A percentile compares a stretch with the other conserved stretches of the same genome.
phyloP scores from a whole-genome alignment of 2,888 invertebrate species.

The Norana najaformis region DNA sequence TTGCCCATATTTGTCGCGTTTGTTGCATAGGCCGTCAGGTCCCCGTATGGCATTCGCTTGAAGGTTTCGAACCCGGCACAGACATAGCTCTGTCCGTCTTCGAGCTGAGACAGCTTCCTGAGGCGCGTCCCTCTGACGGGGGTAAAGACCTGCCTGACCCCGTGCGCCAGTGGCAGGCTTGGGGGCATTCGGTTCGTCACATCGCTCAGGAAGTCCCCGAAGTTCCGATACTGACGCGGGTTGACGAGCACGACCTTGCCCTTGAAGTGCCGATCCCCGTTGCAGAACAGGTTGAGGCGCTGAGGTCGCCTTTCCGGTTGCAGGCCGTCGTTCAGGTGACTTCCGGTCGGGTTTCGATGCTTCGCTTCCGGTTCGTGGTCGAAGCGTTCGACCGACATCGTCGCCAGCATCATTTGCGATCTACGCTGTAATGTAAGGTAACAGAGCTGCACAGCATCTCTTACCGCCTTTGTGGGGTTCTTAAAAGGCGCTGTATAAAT shows the following conservation, averaged over 20 bases:
- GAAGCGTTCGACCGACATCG: not conserved
- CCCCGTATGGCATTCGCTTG: slow-evolving; percentile 59
- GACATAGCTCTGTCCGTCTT: slow-evolving; percentile 59
- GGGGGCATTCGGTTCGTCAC: slow-evolving; percentile 59
- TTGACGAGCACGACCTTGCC: slow-evolving; percentile 60
- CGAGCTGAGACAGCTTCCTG: slow-evolving; percentile 56
- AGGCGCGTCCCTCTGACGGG: slow-evolving; percentile 54
- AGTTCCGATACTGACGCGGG: slow-evolving; percentile 58
- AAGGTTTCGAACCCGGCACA: slow-evolving; percentile 62
- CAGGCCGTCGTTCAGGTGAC: not conserved
- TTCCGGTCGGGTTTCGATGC: not conserved
- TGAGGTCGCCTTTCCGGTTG: slow-evolving; percentile 49
- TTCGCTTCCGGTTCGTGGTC: slow-evolving; percentile 13
- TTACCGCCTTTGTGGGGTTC: not conserved
- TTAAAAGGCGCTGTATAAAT: too few relatives aligned
- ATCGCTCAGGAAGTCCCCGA: slow-evolving; percentile 60
- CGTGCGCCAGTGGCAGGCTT: slow-evolving; percentile 58
- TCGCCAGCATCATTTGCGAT: not conserved
- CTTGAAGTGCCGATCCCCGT: slow-evolving; percentile 61
- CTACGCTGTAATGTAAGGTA: not conserved
- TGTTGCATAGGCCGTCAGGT: slow-evolving; percentile 42
- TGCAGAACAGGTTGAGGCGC: slow-evolving; percentile 58
- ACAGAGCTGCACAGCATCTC: not conserved
- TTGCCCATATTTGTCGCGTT: slow-evolving; percentile 52
- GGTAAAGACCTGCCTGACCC: slow-evolving; percentile 61